A percentile compares a stretch with the other conserved stretches of the same genome.
Conservation (phyloP, 2,797 vertebrate genomes). For the Mus spretus region DNA sequence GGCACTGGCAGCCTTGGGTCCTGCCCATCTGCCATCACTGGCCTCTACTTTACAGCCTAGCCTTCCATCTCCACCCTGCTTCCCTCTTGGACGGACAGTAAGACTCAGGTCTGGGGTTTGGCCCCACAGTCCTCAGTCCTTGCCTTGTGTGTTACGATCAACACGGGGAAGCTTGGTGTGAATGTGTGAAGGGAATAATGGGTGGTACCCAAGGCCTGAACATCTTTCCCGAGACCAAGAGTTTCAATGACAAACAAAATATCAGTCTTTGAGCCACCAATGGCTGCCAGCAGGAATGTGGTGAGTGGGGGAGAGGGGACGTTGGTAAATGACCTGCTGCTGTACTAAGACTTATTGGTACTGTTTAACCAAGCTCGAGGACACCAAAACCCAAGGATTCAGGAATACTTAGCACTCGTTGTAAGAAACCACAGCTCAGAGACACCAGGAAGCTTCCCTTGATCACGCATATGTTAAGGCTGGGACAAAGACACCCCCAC, state of each 20-base stretch:
- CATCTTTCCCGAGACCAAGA: neutral
- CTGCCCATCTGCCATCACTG: neutral
- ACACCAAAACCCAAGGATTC: neutral
- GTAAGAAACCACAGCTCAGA: neutral
- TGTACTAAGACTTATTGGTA: neutral
- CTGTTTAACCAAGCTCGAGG: neutral
- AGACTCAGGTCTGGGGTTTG: neutral
- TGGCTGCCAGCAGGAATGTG: accelerated
- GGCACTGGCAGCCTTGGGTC: neutral
- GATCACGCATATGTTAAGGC: neutral
- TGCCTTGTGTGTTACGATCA: accelerated
- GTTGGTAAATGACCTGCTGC: neutral
- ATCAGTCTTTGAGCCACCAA: neutral
- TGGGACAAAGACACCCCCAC: neutral
- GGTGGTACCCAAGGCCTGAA: neutral
- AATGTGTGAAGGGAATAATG: neutral
- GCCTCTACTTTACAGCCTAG: neutral
- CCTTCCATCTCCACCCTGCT: neutral
- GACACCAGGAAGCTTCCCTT: neutral
- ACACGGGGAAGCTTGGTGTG: neutral
- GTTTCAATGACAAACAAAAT: neutral
- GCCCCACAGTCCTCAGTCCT: neutral
- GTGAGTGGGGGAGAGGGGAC: too few relatives aligned
- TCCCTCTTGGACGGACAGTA: neutral
- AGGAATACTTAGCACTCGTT: neutral